phyloP scores from a whole-genome alignment of 2,888 invertebrate species.

The Cactoblastis cactorum region DNA sequence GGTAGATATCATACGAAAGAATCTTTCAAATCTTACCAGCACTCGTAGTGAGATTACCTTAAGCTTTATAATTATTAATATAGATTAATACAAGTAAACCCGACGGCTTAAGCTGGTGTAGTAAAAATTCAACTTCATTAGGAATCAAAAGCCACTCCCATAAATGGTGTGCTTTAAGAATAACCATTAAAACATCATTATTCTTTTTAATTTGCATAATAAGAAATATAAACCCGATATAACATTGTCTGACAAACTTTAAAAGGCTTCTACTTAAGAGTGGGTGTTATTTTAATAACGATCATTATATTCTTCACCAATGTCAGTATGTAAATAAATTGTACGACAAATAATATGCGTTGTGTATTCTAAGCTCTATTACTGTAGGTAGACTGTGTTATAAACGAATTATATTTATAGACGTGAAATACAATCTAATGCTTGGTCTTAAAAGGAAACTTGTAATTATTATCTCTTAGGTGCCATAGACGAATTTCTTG shows the following conservation, averaged over 20 bases:
- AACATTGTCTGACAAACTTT: constrained; percentile 37
- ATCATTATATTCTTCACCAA: constrained; percentile 23
- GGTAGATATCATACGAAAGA: no score
- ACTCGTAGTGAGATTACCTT: no score
- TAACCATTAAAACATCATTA: neutral
- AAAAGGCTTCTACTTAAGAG: constrained; percentile 34
- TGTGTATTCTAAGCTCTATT: neutral
- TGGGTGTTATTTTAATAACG: constrained; percentile 36
- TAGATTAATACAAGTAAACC: no score
- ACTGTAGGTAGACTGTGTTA: neutral
- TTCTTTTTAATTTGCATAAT: neutral
- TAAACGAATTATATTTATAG: neutral
- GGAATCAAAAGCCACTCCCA: constrained; percentile 6
- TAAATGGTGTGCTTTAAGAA: constrained; percentile 7
- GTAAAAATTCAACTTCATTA: constrained; percentile 12
- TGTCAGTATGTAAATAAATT: constrained; percentile 11
- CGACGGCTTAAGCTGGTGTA: no score
- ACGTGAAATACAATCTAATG: constrained; percentile 6
- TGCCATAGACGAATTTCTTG: neutral
- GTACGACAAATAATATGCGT: neutral
- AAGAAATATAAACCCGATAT: constrained; percentile 22
- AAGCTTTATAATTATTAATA: no score
- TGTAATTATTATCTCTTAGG: constrained; percentile 6
- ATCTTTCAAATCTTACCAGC: no score
- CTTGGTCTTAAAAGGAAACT: constrained; percentile 9